Evolutionary conservation across 2,888 invertebrate species (phyloP).

Genomic region (Choreutis nemorana): DNA sequence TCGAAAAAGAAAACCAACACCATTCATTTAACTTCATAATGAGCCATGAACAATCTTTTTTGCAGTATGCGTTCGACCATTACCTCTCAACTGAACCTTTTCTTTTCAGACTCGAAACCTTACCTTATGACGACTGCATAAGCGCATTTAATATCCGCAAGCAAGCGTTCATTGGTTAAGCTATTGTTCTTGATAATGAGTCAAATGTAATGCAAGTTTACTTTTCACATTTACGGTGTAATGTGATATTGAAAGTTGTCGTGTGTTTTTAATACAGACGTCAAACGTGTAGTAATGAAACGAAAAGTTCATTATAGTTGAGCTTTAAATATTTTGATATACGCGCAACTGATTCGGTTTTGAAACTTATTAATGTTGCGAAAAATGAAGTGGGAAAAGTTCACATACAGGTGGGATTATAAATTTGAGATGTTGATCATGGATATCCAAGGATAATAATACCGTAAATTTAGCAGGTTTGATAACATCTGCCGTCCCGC

Average conservation of each 20-base stretch:
- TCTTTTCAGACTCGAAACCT: constrained; percentile 39
- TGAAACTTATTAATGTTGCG: too few species aligned
- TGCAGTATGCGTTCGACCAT: constrained; percentile 40
- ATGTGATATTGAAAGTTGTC: constrained; percentile 19
- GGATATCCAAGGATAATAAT: too few species aligned
- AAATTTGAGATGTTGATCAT: too few species aligned
- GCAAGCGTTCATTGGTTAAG: constrained; percentile 37
- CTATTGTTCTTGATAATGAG: constrained; percentile 49
- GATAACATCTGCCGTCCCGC: too few species aligned
- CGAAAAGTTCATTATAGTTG: not conserved
- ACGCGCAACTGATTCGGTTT: too few species aligned
- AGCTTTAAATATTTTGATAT: too few species aligned
- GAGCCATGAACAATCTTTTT: constrained; percentile 58
- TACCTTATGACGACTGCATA: constrained; percentile 36
- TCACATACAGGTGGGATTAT: too few species aligned
- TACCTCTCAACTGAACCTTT: constrained; percentile 31
- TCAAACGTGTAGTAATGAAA: not conserved
- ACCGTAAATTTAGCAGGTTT: too few species aligned
- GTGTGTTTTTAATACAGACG: not conserved
- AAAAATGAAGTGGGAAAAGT: too few species aligned
- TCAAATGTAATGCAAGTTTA: constrained; percentile 28
- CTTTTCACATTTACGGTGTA: constrained; percentile 22
- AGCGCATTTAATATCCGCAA: constrained; percentile 44
- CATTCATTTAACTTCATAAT: constrained; percentile 54
- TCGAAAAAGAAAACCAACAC: constrained; percentile 32